Evolutionary conservation across 2,113 vertebrate species (phyloP), one percentile per base, ranked within the genome.

Genomic region (Thunnus maccoyii): DNA sequence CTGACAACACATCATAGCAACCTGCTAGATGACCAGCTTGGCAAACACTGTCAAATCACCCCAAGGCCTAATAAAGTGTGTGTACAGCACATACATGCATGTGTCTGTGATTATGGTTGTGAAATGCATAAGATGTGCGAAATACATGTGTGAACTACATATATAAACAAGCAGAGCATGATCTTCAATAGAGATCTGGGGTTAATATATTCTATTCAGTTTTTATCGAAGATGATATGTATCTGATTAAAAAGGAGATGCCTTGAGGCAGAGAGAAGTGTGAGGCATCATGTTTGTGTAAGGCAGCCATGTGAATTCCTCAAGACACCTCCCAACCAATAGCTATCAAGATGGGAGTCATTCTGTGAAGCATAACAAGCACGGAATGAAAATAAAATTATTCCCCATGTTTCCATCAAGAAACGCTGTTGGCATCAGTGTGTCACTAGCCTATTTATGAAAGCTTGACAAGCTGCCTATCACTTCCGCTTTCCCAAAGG

Each of bases 211-310:
- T 71, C 76, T 3, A 1, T 10, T 70, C 0, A 8, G 3, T 77
- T 83, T 69, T 60, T 65, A 68, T 47, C 8, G 5, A 64, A 67
- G 70, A 80, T 70, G 56, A 76, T 76, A 5, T 17, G 44, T 30
- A 47, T 82, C 56, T 76, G 84, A 82, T 84, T 69, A 67, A 79
- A 63, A 55, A n/a, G 15, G 57, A 73, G 47, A 68, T 3, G 71
- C 71, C 75, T 27, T 10, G 61, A 79, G 75, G 74, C 71, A 14
- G 70, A 51, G 44, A 41, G 66, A 61, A 58, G 61, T 15, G 70
- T 3, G 14, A 71, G 50, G 46, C 10, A 32, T 51, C 57, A 20
- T 9, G 14, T 50, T 51, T 0, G 11, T 70, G 36, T 57, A 32
- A 22, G 3, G 62, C 32, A 15, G 22, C 36, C 3, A 46, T 3